Evolutionary conservation across 2,888 invertebrate genomes (phyloP), one percentile per base, ranked within the genome.

Genomic region (Choristoneura rosaceana): DNA sequence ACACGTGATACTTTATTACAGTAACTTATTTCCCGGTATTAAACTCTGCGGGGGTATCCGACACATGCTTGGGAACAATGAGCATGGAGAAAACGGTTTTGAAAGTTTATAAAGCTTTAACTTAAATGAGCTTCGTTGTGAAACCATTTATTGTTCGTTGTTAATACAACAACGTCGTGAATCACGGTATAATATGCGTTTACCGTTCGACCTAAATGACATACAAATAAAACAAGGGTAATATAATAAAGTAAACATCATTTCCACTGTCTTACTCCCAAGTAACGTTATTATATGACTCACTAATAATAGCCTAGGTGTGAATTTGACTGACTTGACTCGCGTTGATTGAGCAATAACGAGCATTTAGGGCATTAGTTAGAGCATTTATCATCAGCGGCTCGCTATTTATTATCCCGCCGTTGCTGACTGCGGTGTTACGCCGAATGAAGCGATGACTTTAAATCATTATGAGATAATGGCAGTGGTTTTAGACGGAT

Each of bases 301-400:
- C 82, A 84, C 66, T 74, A 74, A 79, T 74, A 59, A 80, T 77
- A 74, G 75, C 74, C 76, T 80, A 82, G 81, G 82, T 83, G 83
- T 83, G 81, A 82, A 87, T 86, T 87, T 84, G 82, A 78, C 79
- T 76, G 75, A 76, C 81, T 86, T 85, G 86, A 83, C 84, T 82
- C 83, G 81, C 78, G 82, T 81, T 89, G 88, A 91, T 88, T 87
- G 82, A 77, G 79, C 75, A 79, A 83, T 86, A 85, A 88, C 85
- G 80, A 86, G 81, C 87, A 86, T 76, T 89, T 89, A 87, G 83
- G 80, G 84, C 59, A 69, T 69, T 84, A 78, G 82, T 89, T 88
- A 84, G 79, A 76, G 74, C 81, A 79, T 83, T 85, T 83, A 86
- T 83, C 84, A 74, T 74, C 74, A 69, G 50, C 63, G 70, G 70